A percentile compares a stretch with the other conserved stretches of the same genome.
phyloP scores from a whole-genome alignment of 2,797 vertebrate genomes.

The Parambassis ranga region DNA sequence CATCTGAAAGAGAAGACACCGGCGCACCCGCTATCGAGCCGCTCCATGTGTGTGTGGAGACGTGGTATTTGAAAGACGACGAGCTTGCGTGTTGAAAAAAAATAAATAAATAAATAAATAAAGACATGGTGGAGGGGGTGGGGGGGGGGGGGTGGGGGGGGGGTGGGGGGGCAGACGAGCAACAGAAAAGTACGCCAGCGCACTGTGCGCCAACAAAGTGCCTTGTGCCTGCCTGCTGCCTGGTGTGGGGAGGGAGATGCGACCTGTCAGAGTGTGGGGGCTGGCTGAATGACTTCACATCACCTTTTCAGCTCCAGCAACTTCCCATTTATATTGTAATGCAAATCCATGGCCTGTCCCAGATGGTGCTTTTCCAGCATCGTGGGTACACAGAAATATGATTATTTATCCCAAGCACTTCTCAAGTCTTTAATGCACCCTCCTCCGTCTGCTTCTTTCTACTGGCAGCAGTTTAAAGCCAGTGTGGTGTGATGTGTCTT shows the following conservation, averaged over 20 bases:
- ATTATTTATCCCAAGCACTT: slow-evolving; percentile 77
- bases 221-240: slow-evolving; percentile 46
- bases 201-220: slow-evolving; percentile 56
- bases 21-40: slow-evolving; percentile 54
- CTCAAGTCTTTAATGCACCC: slow-evolving; percentile 68
- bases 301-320: slow-evolving; percentile 91
- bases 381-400: slow-evolving; percentile 79
- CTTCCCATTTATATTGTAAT: slow-evolving; percentile 94
- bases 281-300: slow-evolving; percentile 88
- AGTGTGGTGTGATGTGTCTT: slow-evolving; percentile 40
- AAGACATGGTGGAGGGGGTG: slow-evolving; percentile 4
- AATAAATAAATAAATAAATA: slow-evolving; percentile 34
- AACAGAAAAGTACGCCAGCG: slow-evolving; percentile 47
- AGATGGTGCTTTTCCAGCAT: slow-evolving; percentile 80
- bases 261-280: slow-evolving; percentile 74
- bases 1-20: slow-evolving; percentile 54
- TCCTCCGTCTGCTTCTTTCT: slow-evolving; percentile 52
- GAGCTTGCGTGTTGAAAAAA: slow-evolving; percentile 26
- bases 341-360: slow-evolving; percentile 83
- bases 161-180: slow-evolving; percentile 28
- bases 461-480: slow-evolving; percentile 53
- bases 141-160: too few species aligned
- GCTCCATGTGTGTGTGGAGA: slow-evolving; percentile 57
- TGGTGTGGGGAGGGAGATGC: slow-evolving; percentile 47
- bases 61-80: slow-evolving; percentile 69